Percentiles rank a stretch among this genome's conserved stretches.
Evolutionary conservation across 2,888 invertebrate species (phyloP).

Genomic region (Oasisia sp.): DNA sequence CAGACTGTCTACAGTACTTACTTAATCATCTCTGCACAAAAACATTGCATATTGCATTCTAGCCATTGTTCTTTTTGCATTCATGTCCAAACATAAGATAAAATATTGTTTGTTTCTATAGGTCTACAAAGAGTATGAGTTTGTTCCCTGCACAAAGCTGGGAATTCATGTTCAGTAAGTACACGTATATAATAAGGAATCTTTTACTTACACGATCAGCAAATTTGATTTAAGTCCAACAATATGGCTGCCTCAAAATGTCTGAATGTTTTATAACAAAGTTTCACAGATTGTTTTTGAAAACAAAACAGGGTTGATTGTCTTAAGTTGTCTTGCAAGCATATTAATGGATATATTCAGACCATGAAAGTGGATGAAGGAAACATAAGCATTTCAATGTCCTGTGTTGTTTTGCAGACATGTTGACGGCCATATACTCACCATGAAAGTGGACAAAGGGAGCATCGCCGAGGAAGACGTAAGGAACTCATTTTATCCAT

Average conservation of each 20-base stretch:
- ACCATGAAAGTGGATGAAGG: constrained; percentile 71
- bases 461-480: constrained; percentile 76
- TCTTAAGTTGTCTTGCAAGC: constrained; percentile 63
- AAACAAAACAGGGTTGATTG: neutral
- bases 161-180: constrained; percentile 73
- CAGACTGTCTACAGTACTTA: too few relatives aligned
- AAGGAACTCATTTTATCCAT: constrained; percentile 57
- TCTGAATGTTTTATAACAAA: constrained; percentile 39
- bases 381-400: constrained; percentile 65
- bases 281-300: neutral
- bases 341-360: constrained; percentile 72
- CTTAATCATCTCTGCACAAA: too few relatives aligned
- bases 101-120: constrained; percentile 37
- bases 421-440: constrained; percentile 72
- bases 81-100: neutral
- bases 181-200: neutral
- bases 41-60: neutral
- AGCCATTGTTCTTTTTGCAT: neutral
- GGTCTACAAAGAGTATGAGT: constrained; percentile 69
- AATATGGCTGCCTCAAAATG: neutral
- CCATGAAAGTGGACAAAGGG: constrained; percentile 71
- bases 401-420: constrained; percentile 66
- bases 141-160: constrained; percentile 74
- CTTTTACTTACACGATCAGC: neutral
- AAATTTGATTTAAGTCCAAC: neutral